Evolutionary conservation across 1,140 invertebrate genomes (phyloP).

Genomic region (Zaprionus davidi): DNA sequence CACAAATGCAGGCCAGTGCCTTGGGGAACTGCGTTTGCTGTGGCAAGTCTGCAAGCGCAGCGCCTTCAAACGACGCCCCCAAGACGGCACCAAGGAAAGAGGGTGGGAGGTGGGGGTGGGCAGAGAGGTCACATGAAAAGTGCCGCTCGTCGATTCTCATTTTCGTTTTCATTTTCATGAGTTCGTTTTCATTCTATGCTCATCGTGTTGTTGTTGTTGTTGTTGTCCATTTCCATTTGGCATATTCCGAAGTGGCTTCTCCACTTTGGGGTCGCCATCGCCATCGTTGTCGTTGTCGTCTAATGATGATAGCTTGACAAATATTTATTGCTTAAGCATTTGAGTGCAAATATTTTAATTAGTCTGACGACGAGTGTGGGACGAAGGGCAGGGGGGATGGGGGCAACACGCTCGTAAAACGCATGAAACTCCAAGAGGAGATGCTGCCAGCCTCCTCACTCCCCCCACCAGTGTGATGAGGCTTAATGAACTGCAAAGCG

Average conservation of each 20-base stretch:
- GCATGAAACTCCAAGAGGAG: slow-evolving; percentile 12
- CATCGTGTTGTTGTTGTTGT: slow-evolving; percentile 15
- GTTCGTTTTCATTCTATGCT: not conserved
- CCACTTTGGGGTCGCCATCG: slow-evolving; percentile 46
- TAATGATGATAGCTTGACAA: slow-evolving; percentile 81
- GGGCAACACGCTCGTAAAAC: slow-evolving; percentile 31
- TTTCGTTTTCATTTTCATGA: slow-evolving; percentile 42
- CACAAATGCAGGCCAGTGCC: slow-evolving; percentile 71
- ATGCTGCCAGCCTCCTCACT: not conserved
- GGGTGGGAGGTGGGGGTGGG: not conserved
- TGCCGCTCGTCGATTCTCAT: slow-evolving; percentile 78
- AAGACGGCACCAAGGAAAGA: not conserved
- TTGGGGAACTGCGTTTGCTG: not conserved
- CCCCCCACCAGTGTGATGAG: slow-evolving; percentile 36
- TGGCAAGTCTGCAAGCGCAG: not conserved
- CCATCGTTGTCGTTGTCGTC: slow-evolving; percentile 16
- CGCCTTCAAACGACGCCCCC: slow-evolving; percentile 7
- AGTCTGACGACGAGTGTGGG: slow-evolving; percentile 68
- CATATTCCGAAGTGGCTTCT: slow-evolving; percentile 32
- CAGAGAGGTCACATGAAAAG: slow-evolving; percentile 40
- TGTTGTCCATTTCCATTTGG: slow-evolving; percentile 28
- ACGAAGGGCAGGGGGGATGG: not conserved
- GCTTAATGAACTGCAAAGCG: slow-evolving; percentile 81
- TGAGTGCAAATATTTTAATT: slow-evolving; percentile 82
- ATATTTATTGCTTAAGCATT: slow-evolving; percentile 81